A percentile compares a stretch with the other conserved stretches of the same genome.
Conservation (phyloP, 2,888 invertebrate species). For the Archips crataeganus region DNA sequence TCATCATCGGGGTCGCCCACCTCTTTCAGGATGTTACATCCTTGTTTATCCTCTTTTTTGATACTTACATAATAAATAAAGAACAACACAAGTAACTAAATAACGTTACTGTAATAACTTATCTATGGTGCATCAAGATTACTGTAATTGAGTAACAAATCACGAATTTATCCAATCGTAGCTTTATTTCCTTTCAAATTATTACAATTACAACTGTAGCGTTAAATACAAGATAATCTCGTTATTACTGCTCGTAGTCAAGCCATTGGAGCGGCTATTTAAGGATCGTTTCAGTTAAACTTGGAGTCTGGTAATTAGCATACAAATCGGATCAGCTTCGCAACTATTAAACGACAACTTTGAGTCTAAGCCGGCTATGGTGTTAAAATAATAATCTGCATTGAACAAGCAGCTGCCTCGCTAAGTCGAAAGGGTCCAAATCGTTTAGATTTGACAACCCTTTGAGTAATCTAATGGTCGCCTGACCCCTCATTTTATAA, state of each 20-base stretch:
- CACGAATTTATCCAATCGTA: slow-evolving; percentile 23
- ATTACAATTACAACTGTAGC: slow-evolving; percentile 26
- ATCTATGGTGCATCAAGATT: neutral
- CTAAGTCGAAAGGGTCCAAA: slow-evolving; percentile 64
- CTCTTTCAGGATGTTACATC: slow-evolving; percentile 54
- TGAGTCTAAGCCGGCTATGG: slow-evolving; percentile 55
- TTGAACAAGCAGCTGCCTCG: slow-evolving; percentile 70
- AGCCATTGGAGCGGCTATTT: slow-evolving; percentile 34
- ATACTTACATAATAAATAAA: slow-evolving; percentile 60
- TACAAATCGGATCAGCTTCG: slow-evolving; percentile 67
- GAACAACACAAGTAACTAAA: neutral
- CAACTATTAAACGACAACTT: slow-evolving; percentile 53
- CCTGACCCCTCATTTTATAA: slow-evolving; percentile 66
- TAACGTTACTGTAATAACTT: slow-evolving; percentile 1
- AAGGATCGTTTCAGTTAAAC: slow-evolving; percentile 37
- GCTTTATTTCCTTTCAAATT: slow-evolving; percentile 24
- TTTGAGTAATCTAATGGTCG: slow-evolving; percentile 72
- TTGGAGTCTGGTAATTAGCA: slow-evolving; percentile 56
- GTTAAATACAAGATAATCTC: slow-evolving; percentile 36
- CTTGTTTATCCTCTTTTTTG: slow-evolving; percentile 71
- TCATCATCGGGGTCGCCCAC: slow-evolving; percentile 78
- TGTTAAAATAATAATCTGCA: slow-evolving; percentile 75
- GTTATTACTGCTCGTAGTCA: slow-evolving; percentile 28
- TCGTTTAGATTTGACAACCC: slow-evolving; percentile 80
- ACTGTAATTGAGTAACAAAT: neutral